Conservation (phyloP, 2,888 invertebrate genomes). For the Conomelus anceps region DNA sequence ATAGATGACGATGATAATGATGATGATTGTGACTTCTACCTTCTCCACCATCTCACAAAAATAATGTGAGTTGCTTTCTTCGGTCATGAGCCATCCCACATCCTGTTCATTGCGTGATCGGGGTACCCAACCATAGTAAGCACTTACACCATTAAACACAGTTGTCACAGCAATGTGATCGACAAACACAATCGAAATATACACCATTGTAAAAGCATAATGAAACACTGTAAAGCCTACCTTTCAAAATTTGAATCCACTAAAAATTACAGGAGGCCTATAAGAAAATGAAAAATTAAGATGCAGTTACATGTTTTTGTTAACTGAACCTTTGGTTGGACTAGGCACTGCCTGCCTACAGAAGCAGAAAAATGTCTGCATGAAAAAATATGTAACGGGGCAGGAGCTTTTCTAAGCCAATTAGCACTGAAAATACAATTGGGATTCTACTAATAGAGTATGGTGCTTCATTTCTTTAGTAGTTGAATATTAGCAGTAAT, state of each 20-base stretch:
- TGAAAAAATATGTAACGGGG: not conserved
- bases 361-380: not conserved
- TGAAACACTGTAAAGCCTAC: not conserved
- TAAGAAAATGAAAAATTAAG: not conserved
- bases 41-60: too few species aligned
- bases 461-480: too few species aligned
- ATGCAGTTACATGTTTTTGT: not conserved
- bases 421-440: too few species aligned
- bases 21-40: not conserved
- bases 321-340: not conserved
- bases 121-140: not conserved
- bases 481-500: too few species aligned
- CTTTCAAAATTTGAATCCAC: not conserved
- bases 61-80: not conserved
- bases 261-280: not conserved
- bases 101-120: not conserved
- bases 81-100: not conserved
- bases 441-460: too few species aligned
- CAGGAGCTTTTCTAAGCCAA: too few species aligned
- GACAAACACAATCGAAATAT: not conserved
- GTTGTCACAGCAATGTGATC: not conserved
- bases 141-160: not conserved
- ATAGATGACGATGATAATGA: not conserved
- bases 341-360: not conserved
- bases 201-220: not conserved